Base-by-base conservation (phyloP, 2,888 invertebrate species). In the Harpagoxenus sublaevis region DNA sequence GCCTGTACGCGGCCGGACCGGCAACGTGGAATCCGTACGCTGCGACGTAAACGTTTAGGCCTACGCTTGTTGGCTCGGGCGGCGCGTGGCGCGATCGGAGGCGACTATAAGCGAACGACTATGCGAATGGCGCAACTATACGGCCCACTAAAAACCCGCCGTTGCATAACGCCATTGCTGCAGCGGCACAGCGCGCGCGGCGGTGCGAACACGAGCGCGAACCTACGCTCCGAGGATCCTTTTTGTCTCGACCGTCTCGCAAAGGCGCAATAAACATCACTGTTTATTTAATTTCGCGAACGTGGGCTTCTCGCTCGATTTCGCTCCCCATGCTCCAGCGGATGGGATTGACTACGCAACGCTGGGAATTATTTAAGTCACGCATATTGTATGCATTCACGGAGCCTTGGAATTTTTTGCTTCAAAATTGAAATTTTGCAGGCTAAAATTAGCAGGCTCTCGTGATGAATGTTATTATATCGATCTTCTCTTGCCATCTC, bases 91-190 rank as follows among this genome's bases (percentile, higher is more conserved):
- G 42, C 84, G 84, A 53, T 68, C 62, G 88, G 86, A 86, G 88
- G 84, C 88, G 90, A 84, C 87, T 81, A 81, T 66, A 63, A 84
- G 88, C 91, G 89, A 87, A 89, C 90, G 89, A 89, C 88, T 87
- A 84, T 88, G 83, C 85, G 57, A 81, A 66, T 94, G 93, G 92
- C 92, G 93, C 90, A 94, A 94, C 94, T 94, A 93, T 94, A 94
- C 94, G 94, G 93, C 93, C 94, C 93, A 94, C 94, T 94, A 94
- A 94, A 94, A 94, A 90, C 91, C 87, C 86, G 75, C 85, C 86
- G 92, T 94, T 94, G 93, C 94, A 93, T 94, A 94, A 94, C 93
- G 88, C 39, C 31, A 18, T 78, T 68, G 55, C 77, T 68, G 55
- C 77, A 55, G 55, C 77, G 28, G 65, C n/a, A 3, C 23, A 18